Percentiles rank a stretch among this genome's conserved stretches.
Conservation (phyloP, 2,797 vertebrate species). For the Kryptopterus vitreolus region DNA sequence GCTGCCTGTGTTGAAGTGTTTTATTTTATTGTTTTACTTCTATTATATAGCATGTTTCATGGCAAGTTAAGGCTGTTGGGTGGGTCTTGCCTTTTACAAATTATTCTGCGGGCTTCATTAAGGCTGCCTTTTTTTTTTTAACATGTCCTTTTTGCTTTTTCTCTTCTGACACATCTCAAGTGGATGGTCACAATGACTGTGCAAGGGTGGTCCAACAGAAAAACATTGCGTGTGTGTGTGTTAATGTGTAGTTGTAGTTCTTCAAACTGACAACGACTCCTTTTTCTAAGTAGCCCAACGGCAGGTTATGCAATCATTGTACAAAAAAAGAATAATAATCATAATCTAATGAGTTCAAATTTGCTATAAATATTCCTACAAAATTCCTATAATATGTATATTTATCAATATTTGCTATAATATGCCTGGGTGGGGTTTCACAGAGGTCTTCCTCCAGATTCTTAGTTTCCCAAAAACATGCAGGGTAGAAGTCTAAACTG, state of each 20-base stretch:
- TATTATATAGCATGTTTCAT: constrained; percentile 66
- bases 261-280: constrained; percentile 12
- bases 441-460: not conserved
- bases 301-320: constrained; percentile 10
- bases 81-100: not conserved
- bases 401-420: no score
- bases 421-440: not conserved
- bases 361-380: not conserved
- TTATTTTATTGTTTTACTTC: constrained; percentile 44
- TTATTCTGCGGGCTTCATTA: constrained; percentile 20
- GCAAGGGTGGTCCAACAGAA: constrained; percentile 34
- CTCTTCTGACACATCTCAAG: constrained; percentile 5
- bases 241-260: constrained; percentile 16
- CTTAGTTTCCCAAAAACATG: not conserved
- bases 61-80: constrained; percentile 46
- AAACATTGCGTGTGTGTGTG: constrained; percentile 13
- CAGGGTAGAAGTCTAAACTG: not conserved
- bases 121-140: not conserved
- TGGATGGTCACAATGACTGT: constrained; percentile 19
- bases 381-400: no score
- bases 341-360: not conserved
- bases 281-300: constrained; percentile 16
- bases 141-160: not conserved
- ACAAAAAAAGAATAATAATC: not conserved
- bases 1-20: constrained; percentile 54